Percentiles rank a stretch among this genome's conserved stretches.
phyloP scores from a whole-genome alignment of 1,140 invertebrate genomes.

The Augochlora pura region DNA sequence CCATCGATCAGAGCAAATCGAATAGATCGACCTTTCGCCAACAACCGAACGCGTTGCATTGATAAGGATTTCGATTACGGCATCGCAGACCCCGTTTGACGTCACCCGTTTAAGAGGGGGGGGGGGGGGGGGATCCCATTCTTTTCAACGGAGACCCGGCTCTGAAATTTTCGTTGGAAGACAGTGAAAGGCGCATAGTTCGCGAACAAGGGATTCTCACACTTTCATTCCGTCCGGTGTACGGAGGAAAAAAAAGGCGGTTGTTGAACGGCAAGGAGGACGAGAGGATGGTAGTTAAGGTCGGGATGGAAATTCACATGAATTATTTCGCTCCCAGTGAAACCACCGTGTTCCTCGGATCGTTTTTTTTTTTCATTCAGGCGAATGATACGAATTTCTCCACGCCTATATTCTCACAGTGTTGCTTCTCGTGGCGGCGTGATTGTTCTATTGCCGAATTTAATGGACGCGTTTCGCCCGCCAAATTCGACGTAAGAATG shows the following conservation, averaged over 20 bases:
- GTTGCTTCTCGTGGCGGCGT: constrained; percentile 26
- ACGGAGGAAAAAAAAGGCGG: constrained; percentile 44
- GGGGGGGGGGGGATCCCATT: no score
- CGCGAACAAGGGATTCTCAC: constrained; percentile 70
- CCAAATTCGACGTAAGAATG: no score
- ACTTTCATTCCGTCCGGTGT: constrained; percentile 69
- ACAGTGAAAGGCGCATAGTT: constrained; percentile 68
- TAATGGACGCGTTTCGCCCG: not conserved
- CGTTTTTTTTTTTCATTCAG: constrained; percentile 64
- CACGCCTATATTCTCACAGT: constrained; percentile 25
- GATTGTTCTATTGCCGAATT: not conserved
- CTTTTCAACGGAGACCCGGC: no score
- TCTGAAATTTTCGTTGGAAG: constrained; percentile 25
- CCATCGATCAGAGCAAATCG: no score
- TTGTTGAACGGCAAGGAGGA: constrained; percentile 38
- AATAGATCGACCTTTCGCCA: no score
- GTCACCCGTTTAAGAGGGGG: no score
- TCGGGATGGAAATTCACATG: constrained; percentile 65
- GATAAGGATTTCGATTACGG: no score
- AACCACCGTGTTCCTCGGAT: constrained; percentile 60
- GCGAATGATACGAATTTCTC: constrained; percentile 62
- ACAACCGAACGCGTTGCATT: no score
- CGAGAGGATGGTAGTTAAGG: constrained; percentile 48
- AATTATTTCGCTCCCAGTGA: constrained; percentile 57
- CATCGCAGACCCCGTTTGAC: no score